A percentile compares a stretch with the other conserved stretches of the same genome.
Conservation (phyloP, 1,140 invertebrate genomes). For the Tetragonula clypearis region DNA sequence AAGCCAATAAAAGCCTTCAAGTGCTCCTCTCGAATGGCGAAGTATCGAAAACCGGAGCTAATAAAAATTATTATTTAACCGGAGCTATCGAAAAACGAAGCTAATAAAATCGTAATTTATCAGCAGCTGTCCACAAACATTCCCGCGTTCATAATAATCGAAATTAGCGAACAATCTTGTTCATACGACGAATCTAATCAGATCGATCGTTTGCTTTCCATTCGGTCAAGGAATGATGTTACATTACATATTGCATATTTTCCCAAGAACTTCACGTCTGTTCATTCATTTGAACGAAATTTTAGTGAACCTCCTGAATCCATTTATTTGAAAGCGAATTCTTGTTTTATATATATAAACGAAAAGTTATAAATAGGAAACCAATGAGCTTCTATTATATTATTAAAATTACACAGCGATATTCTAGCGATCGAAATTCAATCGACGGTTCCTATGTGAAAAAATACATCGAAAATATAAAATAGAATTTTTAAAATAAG, state of each 20-base stretch:
- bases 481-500: too few species aligned
- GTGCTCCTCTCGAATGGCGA: not conserved
- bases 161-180: not conserved
- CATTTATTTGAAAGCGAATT: too few species aligned
- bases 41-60: not conserved
- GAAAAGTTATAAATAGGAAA: too few species aligned
- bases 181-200: not conserved
- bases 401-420: too few species aligned
- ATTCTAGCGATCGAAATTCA: too few species aligned
- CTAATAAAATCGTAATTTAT: conserved; percentile 1
- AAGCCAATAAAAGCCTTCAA: not conserved
- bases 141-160: not conserved
- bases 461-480: too few species aligned
- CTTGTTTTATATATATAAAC: too few species aligned
- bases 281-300: not conserved
- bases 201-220: not conserved
- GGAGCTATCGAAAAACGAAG: not conserved
- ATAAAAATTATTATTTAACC: too few species aligned
- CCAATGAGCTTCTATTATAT: too few species aligned
- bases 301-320: too few species aligned
- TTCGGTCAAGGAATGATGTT: not conserved
- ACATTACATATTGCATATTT: not conserved
- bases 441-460: too few species aligned
- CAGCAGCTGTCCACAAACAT: not conserved
- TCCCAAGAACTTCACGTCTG: not conserved